These are phyloP conservation scores for Calypte anna DNA, from an alignment of 2,113 vertebrate genomes.

Conservation along the genomic window DNA sequence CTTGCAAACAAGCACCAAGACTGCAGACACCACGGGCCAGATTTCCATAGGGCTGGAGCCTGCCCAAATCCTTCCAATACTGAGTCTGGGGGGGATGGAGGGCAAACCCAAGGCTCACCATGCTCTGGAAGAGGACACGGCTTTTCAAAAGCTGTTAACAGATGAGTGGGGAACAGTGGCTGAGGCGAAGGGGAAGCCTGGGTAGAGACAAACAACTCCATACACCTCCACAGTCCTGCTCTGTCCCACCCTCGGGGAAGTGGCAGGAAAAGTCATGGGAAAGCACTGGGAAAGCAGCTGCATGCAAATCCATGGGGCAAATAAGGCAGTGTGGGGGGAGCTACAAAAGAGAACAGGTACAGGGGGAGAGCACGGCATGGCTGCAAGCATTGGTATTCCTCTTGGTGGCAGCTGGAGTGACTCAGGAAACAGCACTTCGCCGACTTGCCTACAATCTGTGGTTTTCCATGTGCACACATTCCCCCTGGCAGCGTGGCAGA, in stretches of 20 bases:
- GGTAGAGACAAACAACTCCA: neutral
- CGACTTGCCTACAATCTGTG: no score
- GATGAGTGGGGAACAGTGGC: accelerated
- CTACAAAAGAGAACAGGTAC: neutral
- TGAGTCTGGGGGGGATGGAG: no score
- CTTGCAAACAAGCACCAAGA: neutral
- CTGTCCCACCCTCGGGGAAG: neutral
- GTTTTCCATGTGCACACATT: neutral
- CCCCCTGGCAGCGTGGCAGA: constrained; percentile 29
- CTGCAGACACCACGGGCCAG: accelerated
- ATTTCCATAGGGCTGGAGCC: neutral
- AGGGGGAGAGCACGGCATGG: neutral
- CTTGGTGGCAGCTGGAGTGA: neutral
- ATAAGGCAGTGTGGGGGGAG: accelerated
- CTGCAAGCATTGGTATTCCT: accelerated
- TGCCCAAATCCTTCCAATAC: neutral
- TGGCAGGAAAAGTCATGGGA: neutral
- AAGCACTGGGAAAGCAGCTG: accelerated
- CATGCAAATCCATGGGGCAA: neutral
- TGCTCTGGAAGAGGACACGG: accelerated
- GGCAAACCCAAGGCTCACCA: neutral
- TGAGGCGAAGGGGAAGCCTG: neutral
- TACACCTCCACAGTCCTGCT: neutral
- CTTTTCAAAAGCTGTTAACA: neutral
- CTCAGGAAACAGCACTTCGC: neutral